phyloP scores from a whole-genome alignment of 2,113 vertebrate genomes.

The Toxotes chatareus region DNA sequence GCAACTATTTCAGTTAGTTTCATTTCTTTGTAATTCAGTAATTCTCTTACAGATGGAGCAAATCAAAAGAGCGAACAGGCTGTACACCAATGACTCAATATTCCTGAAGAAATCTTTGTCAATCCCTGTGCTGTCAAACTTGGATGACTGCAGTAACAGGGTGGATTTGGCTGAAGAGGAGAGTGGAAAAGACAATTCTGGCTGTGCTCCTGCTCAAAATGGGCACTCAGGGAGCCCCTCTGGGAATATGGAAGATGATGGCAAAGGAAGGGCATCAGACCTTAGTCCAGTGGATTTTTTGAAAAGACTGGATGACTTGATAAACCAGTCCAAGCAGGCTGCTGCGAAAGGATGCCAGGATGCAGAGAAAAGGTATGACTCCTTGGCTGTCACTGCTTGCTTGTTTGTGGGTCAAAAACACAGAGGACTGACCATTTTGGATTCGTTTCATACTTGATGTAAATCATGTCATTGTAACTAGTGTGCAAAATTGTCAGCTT shows the following conservation, averaged over 20 bases:
- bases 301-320: constrained; percentile 88
- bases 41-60: constrained; percentile 90
- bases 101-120: constrained; percentile 90
- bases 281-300: constrained; percentile 89
- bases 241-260: background rate
- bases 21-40: background rate
- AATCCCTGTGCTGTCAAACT: constrained; percentile 85
- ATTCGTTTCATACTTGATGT: no score
- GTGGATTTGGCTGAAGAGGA: constrained; percentile 52
- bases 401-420: background rate
- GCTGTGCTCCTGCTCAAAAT: constrained; percentile 31
- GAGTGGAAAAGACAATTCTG: background rate
- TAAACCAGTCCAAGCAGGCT: constrained; percentile 88
- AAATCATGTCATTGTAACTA: no score
- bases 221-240: constrained; percentile 37
- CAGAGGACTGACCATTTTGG: no score
- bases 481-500: no score
- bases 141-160: constrained; percentile 63
- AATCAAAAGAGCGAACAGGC: constrained; percentile 93
- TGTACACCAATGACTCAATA: constrained; percentile 95
- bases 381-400: background rate
- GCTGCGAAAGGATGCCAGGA: constrained; percentile 84
- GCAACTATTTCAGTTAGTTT: background rate
- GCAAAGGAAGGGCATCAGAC: constrained; percentile 65
- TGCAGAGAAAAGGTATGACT: constrained; percentile 73